A percentile compares a stretch with the other conserved stretches of the same genome.
phyloP scores from a whole-genome alignment of 2,113 vertebrate species.

The Rhipidura dahli region DNA sequence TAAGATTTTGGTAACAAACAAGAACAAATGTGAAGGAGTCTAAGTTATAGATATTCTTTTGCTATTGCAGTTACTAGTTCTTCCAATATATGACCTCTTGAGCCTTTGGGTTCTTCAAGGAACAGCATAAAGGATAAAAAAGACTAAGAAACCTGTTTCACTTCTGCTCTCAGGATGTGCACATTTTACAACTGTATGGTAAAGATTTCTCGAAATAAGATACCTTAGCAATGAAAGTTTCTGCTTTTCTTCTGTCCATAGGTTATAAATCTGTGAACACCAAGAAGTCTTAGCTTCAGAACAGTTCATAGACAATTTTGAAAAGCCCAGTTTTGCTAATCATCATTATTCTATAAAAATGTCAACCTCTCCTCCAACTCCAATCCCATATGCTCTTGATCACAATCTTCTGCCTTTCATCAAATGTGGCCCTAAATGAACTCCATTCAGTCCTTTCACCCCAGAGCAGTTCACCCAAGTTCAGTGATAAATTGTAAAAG shows the following conservation, averaged over 20 bases:
- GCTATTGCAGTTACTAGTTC: background rate
- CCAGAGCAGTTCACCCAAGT: slow-evolving; percentile 12
- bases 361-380: slow-evolving; percentile 48
- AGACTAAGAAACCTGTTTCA: background rate
- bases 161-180: background rate
- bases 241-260: slow-evolving; percentile 65
- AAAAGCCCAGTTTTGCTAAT: slow-evolving; percentile 55
- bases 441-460: background rate
- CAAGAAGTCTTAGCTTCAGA: background rate
- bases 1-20: background rate
- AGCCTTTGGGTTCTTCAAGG: background rate
- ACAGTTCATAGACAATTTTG: background rate
- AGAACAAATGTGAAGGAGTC: background rate
- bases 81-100: background rate
- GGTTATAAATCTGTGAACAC: slow-evolving; percentile 63
- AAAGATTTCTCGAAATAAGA: slow-evolving; percentile 23
- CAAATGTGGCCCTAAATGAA: slow-evolving; percentile 27
- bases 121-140: background rate
- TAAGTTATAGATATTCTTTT: background rate
- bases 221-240: slow-evolving; percentile 37
- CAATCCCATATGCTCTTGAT: slow-evolving; percentile 62
- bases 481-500: slow-evolving; percentile 45
- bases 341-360: slow-evolving; percentile 71
- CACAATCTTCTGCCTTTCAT: slow-evolving; percentile 71
- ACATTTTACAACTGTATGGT: background rate